Base-by-base conservation (phyloP, 1,140 invertebrate species). In the Holcopasites calliopsidis region DNA sequence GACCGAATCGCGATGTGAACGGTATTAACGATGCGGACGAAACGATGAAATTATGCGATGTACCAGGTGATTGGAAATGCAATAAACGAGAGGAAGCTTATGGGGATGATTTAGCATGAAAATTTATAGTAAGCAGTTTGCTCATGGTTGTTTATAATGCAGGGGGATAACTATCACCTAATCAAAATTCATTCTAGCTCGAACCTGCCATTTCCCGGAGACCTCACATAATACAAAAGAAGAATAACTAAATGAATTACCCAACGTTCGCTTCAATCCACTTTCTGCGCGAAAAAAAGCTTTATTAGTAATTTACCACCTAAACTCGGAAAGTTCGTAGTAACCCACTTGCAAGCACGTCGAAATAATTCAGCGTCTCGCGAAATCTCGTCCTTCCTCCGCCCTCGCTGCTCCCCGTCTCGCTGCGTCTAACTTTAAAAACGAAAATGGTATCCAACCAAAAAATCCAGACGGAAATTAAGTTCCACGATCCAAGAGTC, bases 1-100 rank as follows among this genome's bases (percentile, higher is more conserved):
- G 31, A 18, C 52, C 52, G 26, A 55, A 55, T 55, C 26, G 42
- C 76, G 47, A 77, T 23, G 54, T 47, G 11, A 23, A 5, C 58
- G 16, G 28, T 35, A 50, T 64, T 64, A 50, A 35, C 31, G 26
- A 64, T 7, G n/a, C 10, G 47, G 31, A 50, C 13, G 44, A 3
- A n/a, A 13, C 18, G 16, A n/a, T 11, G 44, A 18, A 21, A 21
- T 33, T 8, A 31, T 21, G 47, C n/a, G 47, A 65, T 38, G 18
- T 21, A n/a, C n/a, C n/a, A 21, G n/a, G 13, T 7, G 52, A 33
- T 31, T 55, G 7, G 62, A 50, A 65, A 49, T 38, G 62, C 31
- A 35, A 52, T 13, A 23, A 47, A 3, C 8, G 44, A 47, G 11
- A 47, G 13, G 11, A 47, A 18, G n/a, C 11, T 44, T 44, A n/a